A percentile compares a stretch with the other conserved stretches of the same genome.
Conservation (phyloP, 2,888 invertebrate genomes). For the Pteria penguin region DNA sequence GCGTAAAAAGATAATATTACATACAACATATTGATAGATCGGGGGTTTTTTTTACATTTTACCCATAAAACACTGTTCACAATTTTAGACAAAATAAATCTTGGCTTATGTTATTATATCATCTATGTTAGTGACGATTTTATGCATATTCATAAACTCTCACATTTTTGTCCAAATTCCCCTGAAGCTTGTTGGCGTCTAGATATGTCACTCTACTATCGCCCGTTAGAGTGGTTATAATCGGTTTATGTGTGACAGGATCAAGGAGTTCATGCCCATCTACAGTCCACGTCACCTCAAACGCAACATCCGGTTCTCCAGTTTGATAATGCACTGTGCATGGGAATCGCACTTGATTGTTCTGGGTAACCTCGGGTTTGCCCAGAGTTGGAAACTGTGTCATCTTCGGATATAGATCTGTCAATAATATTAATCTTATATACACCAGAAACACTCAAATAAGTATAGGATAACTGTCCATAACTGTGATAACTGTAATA, state of each 20-base stretch:
- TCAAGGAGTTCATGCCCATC: conserved; percentile 26
- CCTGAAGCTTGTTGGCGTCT: conserved; percentile 11
- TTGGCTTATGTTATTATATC: no score
- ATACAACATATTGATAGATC: no score
- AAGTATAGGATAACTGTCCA: no score
- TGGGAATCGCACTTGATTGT: conserved; percentile 33
- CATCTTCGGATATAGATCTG: conserved; percentile 37
- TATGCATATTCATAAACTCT: conserved; percentile 4
- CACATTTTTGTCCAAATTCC: conserved; percentile 49
- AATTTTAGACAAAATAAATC: no score
- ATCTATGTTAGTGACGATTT: no score
- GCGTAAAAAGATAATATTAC: no score
- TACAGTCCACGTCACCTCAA: conserved; percentile 37
- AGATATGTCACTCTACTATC: conserved; percentile 30
- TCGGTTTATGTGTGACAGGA: conserved; percentile 13
- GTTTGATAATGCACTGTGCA: conserved; percentile 27
- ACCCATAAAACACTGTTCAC: no score
- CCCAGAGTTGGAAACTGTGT: conserved; percentile 23
- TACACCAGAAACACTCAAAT: no score
- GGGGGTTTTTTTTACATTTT: no score
- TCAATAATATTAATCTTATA: neutral
- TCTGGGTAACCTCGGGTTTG: conserved; percentile 10
- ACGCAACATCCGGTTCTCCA: conserved; percentile 28
- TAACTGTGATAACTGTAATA: no score
- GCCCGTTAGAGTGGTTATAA: conserved; percentile 26